Percentiles rank a stretch among this genome's conserved stretches.
Evolutionary conservation across 2,888 invertebrate genomes (phyloP).

Genomic region (Calameuta idolon): DNA sequence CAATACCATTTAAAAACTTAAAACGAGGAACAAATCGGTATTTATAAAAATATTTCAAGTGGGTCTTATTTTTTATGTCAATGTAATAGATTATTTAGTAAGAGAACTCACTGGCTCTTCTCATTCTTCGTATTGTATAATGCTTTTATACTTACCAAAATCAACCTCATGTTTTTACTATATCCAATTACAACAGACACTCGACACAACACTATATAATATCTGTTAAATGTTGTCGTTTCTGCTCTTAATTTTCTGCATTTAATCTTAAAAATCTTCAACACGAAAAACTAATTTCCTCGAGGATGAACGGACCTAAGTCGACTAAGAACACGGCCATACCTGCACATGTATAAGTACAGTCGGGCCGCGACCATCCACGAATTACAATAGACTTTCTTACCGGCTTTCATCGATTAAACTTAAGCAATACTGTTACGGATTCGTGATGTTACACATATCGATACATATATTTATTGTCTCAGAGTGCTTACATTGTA

Average conservation of each 20-base stretch:
- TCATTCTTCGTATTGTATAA: not conserved
- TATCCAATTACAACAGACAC: constrained; percentile 34
- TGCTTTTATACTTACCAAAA: constrained; percentile 41
- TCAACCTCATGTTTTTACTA: constrained; percentile 44
- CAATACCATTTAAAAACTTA: not conserved
- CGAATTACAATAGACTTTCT: constrained; percentile 68
- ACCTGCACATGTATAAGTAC: constrained; percentile 66
- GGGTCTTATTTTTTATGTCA: not conserved
- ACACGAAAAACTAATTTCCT: constrained; percentile 27
- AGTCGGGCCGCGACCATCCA: constrained; percentile 64
- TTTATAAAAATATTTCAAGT: not conserved
- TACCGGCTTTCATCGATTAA: constrained; percentile 64
- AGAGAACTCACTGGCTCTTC: not conserved
- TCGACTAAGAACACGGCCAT: constrained; percentile 61
- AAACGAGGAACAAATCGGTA: not conserved
- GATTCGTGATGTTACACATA: constrained; percentile 59
- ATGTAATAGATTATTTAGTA: not conserved
- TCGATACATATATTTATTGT: constrained; percentile 33
- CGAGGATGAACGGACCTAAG: constrained; percentile 50
- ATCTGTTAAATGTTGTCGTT: not conserved
- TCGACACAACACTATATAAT: constrained; percentile 37
- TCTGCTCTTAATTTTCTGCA: constrained; percentile 22
- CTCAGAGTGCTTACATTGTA: not conserved
- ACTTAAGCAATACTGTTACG: constrained; percentile 63
- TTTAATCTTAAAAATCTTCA: constrained; percentile 35